Conservation (phyloP, 2,113 vertebrate genomes). For the Verasper variegatus region DNA sequence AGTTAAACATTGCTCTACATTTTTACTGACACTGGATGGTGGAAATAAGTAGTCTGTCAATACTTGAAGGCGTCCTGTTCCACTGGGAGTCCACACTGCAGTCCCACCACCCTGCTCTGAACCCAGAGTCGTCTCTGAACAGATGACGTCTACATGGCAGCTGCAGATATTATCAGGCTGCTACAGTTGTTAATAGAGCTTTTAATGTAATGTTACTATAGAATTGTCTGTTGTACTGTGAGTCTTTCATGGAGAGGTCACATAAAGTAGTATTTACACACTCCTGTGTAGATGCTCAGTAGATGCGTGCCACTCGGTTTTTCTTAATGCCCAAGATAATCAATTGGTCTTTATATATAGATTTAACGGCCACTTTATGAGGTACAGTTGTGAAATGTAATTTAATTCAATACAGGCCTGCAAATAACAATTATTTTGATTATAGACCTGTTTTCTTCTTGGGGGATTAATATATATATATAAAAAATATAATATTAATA, state of each 20-base stretch:
- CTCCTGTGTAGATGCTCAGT: background rate
- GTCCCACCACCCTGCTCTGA: background rate
- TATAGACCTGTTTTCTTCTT: background rate
- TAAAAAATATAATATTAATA: too few species aligned
- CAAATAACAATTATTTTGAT: background rate
- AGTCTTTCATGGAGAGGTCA: background rate
- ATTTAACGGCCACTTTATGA: too few species aligned
- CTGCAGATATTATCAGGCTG: conserved; percentile 6
- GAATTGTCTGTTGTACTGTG: background rate
- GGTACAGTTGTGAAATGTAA: background rate
- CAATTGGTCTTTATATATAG: too few species aligned
- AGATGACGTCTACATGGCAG: background rate
- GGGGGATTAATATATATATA: too few species aligned
- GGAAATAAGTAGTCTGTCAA: background rate
- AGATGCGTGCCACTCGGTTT: too few species aligned
- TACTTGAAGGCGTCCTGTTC: background rate
- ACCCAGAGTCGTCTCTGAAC: background rate
- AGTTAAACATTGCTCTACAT: background rate
- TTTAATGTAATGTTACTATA: background rate
- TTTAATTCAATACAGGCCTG: background rate
- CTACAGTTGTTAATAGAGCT: background rate
- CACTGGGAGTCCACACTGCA: background rate
- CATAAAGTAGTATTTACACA: background rate
- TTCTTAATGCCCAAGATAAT: too few species aligned
- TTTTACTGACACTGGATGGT: background rate